Conservation (phyloP, 1,140 invertebrate species). For the Parasteatoda tepidariorum region DNA sequence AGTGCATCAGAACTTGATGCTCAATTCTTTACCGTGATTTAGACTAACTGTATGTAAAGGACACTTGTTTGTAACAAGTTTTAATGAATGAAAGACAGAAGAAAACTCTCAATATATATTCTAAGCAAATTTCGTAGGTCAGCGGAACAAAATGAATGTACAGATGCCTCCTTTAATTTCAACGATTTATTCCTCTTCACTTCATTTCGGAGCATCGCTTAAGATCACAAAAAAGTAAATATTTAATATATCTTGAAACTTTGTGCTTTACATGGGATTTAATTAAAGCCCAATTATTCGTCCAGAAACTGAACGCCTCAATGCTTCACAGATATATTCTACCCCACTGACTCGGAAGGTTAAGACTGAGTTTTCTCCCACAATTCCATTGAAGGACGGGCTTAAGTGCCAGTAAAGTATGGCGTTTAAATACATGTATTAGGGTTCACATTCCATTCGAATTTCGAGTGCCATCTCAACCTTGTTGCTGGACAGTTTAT, state of each 20-base stretch:
- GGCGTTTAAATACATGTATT: neutral
- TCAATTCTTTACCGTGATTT: no score
- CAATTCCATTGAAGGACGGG: neutral
- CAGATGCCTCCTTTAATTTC: no score
- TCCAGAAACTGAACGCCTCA: conserved; percentile 9
- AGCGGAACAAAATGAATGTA: no score
- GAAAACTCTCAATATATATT: no score
- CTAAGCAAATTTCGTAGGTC: no score
- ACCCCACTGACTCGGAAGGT: neutral
- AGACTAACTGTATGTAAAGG: no score
- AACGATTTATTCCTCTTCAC: no score
- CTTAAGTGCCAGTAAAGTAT: neutral
- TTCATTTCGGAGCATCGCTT: no score
- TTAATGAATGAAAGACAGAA: no score
- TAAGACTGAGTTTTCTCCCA: conserved; percentile 9
- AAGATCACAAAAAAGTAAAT: no score
- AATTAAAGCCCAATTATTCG: conserved; percentile 32
- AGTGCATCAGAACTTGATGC: no score
- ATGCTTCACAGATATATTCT: conserved; percentile 1
- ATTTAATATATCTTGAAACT: neutral
- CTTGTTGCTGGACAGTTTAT: neutral
- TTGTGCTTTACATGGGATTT: neutral
- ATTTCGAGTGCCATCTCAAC: neutral
- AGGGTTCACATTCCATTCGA: neutral
- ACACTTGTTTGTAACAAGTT: no score